Conservation (phyloP, 2,113 vertebrate species). For the Scomber colias region DNA sequence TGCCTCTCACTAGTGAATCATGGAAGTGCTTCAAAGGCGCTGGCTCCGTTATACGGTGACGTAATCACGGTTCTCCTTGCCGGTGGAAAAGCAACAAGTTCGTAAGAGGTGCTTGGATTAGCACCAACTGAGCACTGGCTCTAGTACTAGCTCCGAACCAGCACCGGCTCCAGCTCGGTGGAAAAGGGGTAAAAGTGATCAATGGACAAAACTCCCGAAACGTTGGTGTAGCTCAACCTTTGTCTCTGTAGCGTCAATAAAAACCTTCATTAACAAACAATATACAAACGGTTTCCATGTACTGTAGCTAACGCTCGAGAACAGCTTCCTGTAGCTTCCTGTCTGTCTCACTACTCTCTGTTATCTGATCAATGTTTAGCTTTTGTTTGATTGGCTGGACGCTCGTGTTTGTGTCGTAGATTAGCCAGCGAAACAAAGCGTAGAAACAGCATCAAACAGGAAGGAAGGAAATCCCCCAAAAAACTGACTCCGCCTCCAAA, state of each 20-base stretch:
- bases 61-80: too few relatives aligned
- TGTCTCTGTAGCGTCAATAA: neutral
- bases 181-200: neutral
- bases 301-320: conserved; percentile 2
- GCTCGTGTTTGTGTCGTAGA: conserved; percentile 54
- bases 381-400: conserved; percentile 21
- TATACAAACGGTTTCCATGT: neutral
- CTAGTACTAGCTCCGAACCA: too few relatives aligned
- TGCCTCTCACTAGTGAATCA: too few relatives aligned
- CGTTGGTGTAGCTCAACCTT: conserved; percentile 10
- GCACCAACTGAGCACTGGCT: too few relatives aligned
- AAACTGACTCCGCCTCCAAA: neutral
- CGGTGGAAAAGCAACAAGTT: too few relatives aligned
- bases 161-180: too few relatives aligned
- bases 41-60: too few relatives aligned
- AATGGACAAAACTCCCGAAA: neutral
- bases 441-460: neutral
- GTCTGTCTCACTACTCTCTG: conserved; percentile 20
- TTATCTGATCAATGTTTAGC: conserved; percentile 29
- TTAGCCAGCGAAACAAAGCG: conserved; percentile 27
- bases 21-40: too few relatives aligned
- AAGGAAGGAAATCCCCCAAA: conserved; percentile 2
- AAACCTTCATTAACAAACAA: conserved; percentile 15
- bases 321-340: conserved; percentile 20
- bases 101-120: too few relatives aligned